Base-by-base conservation (phyloP, 2,797 vertebrate species). In the Chromobotia macracanthus region DNA sequence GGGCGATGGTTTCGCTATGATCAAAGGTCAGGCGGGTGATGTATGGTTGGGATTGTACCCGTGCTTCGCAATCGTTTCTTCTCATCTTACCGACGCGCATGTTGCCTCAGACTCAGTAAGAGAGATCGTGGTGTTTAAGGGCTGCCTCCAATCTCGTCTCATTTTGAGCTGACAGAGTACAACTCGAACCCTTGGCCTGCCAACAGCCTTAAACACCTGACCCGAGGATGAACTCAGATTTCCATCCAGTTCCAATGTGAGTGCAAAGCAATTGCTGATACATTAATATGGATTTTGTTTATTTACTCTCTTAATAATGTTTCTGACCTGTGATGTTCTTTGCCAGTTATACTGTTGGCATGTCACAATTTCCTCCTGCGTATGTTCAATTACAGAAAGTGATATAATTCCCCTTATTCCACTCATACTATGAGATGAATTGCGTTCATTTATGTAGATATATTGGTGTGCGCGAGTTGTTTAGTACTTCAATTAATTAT, bases 81-180 rank as follows among this genome's bases (percentile, higher is more conserved):
- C 53, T 71, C 50, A 82, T 82, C 68, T 48, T 41, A 31, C 72
- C n/a, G 60, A 28, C 64, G 18, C 65, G 28, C 25, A 38, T 69
- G 55, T 63, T 75, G 61, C 61, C n/a, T 38, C 31, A 38, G 18
- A 64, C 18, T 51, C 48, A 72, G 69, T 79, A 80, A 75, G n/a
- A n/a, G 78, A 28, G 19, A 61, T 41, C n/a, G 51, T 53, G 46
- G 46, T 10, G 21, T 55, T 46, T 38, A 50, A 23, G 75, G 46
- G 67, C 55, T 65, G 73, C 12, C 72, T 44, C 72, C 60, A 80
- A 72, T 80, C 16, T 48, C 58, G 73, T 77, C 74, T 60, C 50
- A 80, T 78, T 82, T 80, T 76, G 56, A 35, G 51, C 46, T 79
- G 71, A 79, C 75, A 53, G 77, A 18, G 35, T 12, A 3, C 38